Evolutionary conservation across 2,888 invertebrate genomes (phyloP).

Genomic region (Sclerodermus sp.): DNA sequence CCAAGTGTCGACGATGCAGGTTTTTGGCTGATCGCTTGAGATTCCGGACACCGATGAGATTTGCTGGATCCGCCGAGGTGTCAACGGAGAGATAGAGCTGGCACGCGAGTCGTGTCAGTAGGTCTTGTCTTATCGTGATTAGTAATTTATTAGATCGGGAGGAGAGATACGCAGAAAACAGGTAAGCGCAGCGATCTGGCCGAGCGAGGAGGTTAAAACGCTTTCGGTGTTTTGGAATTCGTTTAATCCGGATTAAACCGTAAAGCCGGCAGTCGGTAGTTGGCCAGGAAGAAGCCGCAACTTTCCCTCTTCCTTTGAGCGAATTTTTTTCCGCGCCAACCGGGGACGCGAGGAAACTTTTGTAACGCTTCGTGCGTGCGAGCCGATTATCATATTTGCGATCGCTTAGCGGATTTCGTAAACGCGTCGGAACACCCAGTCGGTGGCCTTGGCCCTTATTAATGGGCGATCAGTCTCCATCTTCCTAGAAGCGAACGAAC

Average conservation of each 20-base stretch:
- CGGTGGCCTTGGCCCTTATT: conserved; percentile 15
- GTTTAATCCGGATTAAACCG: conserved; percentile 55
- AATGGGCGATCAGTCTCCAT: neutral
- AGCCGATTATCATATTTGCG: conserved; percentile 31
- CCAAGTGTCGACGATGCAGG: too few species aligned
- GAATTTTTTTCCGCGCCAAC: too few species aligned
- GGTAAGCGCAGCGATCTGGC: conserved; percentile 18
- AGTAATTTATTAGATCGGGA: conserved; percentile 15
- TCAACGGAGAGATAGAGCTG: too few species aligned
- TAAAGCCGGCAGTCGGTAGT: conserved; percentile 39
- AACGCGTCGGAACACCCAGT: conserved; percentile 21
- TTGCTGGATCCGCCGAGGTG: too few species aligned
- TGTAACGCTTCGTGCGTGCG: neutral
- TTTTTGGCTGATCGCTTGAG: too few species aligned
- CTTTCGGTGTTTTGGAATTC: conserved; percentile 52
- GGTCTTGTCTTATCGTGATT: conserved; percentile 16
- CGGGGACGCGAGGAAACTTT: too few species aligned
- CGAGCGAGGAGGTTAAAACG: conserved; percentile 42
- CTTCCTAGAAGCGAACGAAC: too few species aligned
- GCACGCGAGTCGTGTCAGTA: conserved; percentile 8
- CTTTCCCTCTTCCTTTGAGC: too few species aligned
- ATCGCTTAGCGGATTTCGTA: conserved; percentile 22
- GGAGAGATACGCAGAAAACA: conserved; percentile 20
- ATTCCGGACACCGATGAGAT: too few species aligned
- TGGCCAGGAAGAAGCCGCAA: conserved; percentile 5